Base-by-base conservation (phyloP, 35 echinoderm and acorn worm genomes). In the Hemicentrotus pulcherrimus region DNA sequence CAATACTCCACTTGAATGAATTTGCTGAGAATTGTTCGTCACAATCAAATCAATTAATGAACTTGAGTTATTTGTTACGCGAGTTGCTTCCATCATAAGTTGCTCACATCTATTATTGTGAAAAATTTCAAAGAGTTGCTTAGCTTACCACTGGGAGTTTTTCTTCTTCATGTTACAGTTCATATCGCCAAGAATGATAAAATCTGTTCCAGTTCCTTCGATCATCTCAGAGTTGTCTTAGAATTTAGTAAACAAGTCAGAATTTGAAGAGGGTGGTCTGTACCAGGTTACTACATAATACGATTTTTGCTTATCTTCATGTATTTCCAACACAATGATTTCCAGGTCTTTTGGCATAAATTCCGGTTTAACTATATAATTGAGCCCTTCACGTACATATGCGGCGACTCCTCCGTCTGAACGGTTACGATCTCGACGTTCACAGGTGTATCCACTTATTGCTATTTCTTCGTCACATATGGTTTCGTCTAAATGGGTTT, bases 1-100 rank as follows among this genome's bases (percentile, higher is more conserved):
- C 5, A 86, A n/a, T n/a, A 86, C 85, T 32, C 85, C 85, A 86
- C 22, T n/a, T 32, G 19, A n/a, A 5, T 4, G 85, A 6, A 86
- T 86, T 86, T 86, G 19, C 31, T 86, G 22, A 32, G 85, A 32
- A 86, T 15, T 86, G 18, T 86, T 86, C 31, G 85, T 86, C 19
- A 32, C 85, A 86, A 86, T 86, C 19, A 86, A n/a, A 32, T 86
- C 85, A 86, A 86, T 86, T 16, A 86, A 15, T 86, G 85, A 86
- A 86, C 31, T 86, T n/a, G 85, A 86, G 31, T 86, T n/a, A n/a
- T 86, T 86, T 32, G 85, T 86, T 86, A 86, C 85, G 18, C 85
- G 85, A n/a, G 85, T 86, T 22, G 85, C 5, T 86, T 86, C 15
- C 4, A 32, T 4, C 18, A 86, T 86, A 32, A 86, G 85, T 86